A percentile compares a stretch with the other conserved stretches of the same genome.
These are phyloP conservation scores for Corythornis cristatus DNA, from an alignment of 2,113 vertebrate species.

Conservation along the genomic window DNA sequence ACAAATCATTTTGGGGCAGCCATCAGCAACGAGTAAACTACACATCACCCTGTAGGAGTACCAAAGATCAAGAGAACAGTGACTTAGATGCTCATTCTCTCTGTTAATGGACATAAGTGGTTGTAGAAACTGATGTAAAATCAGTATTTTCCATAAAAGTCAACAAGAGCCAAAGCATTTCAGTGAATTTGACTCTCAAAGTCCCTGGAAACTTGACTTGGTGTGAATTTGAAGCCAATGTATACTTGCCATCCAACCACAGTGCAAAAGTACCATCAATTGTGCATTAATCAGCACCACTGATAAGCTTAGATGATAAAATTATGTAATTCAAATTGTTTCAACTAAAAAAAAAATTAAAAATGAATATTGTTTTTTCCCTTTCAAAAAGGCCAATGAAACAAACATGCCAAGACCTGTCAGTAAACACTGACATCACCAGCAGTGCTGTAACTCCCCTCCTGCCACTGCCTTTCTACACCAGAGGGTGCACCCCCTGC, in stretches of 20 bases:
- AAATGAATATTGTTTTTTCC: neutral
- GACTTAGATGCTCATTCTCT: neutral
- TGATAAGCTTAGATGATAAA: neutral
- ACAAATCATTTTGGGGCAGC: neutral
- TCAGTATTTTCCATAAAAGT: neutral
- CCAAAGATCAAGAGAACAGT: neutral
- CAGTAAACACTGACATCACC: accelerated
- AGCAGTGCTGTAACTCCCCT: neutral
- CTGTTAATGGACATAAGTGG: neutral
- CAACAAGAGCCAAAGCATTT: neutral
- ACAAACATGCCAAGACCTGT: neutral
- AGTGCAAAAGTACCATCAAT: neutral
- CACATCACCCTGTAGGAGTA: neutral
- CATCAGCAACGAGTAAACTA: neutral
- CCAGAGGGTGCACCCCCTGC: neutral
- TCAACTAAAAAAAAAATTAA: neutral
- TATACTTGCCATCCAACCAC: neutral
- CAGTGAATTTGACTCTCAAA: neutral
- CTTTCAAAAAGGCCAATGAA: neutral
- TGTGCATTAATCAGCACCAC: neutral
- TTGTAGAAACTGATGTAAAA: neutral
- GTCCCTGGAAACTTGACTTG: neutral
- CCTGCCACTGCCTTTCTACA: neutral
- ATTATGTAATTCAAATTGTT: neutral
- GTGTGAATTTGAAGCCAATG: neutral